Base-by-base conservation (phyloP, 2,113 vertebrate genomes). In the Chroicocephalus ridibundus region DNA sequence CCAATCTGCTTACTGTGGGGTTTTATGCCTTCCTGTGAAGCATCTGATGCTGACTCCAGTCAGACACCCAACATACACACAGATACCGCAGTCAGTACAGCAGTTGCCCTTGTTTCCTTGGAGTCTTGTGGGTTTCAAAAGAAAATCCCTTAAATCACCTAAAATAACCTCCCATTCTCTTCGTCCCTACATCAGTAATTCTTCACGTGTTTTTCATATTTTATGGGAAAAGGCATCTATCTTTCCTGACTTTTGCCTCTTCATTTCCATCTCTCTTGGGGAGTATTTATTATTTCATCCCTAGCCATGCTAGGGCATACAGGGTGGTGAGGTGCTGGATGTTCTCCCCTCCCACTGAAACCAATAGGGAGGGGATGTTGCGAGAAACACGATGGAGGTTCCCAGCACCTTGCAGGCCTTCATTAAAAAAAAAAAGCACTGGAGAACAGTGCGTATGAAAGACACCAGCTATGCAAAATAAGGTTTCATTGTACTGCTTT, bases 401-500 rank as follows among this genome's bases (percentile, higher is more conserved):
- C 44, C 62, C 71, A 91, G 84, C 44, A 79, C 42, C 54, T 88
- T 55, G 29, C 20, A 82, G 58, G 14, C 38, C 32, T 89, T 60
- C 10, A 1, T 47, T 75, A 38, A 79, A 78, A 70, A 76, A 77
- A 70, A 44, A 42, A 7, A 17, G 4, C 38, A 51, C 60, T 12
- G 34, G 65, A 82, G 60, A 85, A 91, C 9, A 79, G 32, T n/a
- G 52, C 72, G 31, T 24, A 78, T 32, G 57, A 96, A 96, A 81
- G 78, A 95, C 8, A 3, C 2, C 14, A 21, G 71, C 52, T 57
- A 71, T 77, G 70, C 60, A 91, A 94, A 97, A 72, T 88, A 90
- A 85, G 71, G 62, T 89, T 95, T 93, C 47, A 92, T 84, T 91
- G 74, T 92, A 76, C 47, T 66, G 81, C 64, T 86, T 92, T 95